A percentile compares a stretch with the other conserved stretches of the same genome.
Evolutionary conservation across 1,140 invertebrate species (phyloP).

Genomic region (Hycleus phaleratus): DNA sequence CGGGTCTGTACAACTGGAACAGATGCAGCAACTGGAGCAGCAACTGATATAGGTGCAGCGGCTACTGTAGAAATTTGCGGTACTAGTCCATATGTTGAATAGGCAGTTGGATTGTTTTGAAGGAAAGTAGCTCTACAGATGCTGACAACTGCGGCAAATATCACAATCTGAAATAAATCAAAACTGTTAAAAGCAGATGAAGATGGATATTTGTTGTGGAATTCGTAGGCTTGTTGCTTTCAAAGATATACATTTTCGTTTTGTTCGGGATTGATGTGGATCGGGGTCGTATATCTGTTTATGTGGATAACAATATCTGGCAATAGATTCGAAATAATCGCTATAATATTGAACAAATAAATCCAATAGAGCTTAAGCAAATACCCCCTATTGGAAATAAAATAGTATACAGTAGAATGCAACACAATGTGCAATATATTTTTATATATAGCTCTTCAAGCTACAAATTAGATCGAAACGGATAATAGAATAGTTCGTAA

Average conservation of each 20-base stretch:
- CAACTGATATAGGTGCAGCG: background rate
- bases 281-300: too few species aligned
- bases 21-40: constrained; percentile 19
- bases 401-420: background rate
- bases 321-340: background rate
- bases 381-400: background rate
- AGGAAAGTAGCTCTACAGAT: background rate
- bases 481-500: background rate
- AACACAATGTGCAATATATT: background rate
- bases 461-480: background rate
- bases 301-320: background rate
- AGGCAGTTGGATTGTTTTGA: constrained; percentile 4
- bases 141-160: background rate
- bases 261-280: too few species aligned
- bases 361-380: background rate
- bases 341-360: background rate
- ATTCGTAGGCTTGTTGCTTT: too few species aligned
- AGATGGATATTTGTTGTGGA: too few species aligned
- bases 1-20: constrained; percentile 38
- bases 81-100: constrained; percentile 11
- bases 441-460: background rate
- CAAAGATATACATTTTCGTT: too few species aligned
- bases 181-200: too few species aligned
- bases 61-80: constrained; percentile 3
- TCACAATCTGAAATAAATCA: background rate